Evolutionary conservation across 2,888 invertebrate genomes (phyloP).

Genomic region (Rhingia campestris): DNA sequence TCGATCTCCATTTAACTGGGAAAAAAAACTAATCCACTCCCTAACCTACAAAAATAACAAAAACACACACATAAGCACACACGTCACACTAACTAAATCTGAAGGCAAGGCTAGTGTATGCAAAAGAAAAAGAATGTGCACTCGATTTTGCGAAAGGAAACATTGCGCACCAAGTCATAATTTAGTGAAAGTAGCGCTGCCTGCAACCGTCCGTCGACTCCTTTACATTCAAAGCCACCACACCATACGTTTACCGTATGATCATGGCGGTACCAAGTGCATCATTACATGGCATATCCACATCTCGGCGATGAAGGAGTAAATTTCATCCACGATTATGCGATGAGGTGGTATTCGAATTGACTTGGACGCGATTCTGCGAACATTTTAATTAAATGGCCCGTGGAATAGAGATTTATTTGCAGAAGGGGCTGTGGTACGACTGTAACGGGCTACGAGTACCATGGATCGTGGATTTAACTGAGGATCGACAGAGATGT

Average conservation of each 20-base stretch:
- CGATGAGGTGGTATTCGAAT: constrained; percentile 54
- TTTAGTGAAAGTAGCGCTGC: constrained; percentile 69
- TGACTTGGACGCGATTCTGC: constrained; percentile 53
- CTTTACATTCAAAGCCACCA: constrained; percentile 11
- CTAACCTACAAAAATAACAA: constrained; percentile 56
- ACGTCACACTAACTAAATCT: constrained; percentile 13
- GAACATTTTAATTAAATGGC: constrained; percentile 79
- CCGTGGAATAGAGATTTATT: constrained; percentile 75
- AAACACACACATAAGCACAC: constrained; percentile 9
- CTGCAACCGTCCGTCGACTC: constrained; percentile 36
- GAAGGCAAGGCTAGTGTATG: constrained; percentile 42
- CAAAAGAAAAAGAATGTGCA: constrained; percentile 51
- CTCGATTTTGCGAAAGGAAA: constrained; percentile 60
- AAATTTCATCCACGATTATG: constrained; percentile 56
- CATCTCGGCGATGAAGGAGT: constrained; percentile 51
- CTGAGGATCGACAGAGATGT: background rate
- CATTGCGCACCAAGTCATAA: constrained; percentile 64
- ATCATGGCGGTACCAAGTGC: constrained; percentile 40
- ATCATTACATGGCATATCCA: constrained; percentile 51
- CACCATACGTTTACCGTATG: constrained; percentile 48
- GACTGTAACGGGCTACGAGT: background rate
- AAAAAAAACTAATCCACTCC: constrained; percentile 45
- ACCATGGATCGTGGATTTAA: background rate
- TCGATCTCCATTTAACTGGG: constrained; percentile 61
- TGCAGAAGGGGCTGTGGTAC: constrained; percentile 24